phyloP scores from a whole-genome alignment of 2,888 invertebrate genomes.

The Xanthorhoe spadicearia region DNA sequence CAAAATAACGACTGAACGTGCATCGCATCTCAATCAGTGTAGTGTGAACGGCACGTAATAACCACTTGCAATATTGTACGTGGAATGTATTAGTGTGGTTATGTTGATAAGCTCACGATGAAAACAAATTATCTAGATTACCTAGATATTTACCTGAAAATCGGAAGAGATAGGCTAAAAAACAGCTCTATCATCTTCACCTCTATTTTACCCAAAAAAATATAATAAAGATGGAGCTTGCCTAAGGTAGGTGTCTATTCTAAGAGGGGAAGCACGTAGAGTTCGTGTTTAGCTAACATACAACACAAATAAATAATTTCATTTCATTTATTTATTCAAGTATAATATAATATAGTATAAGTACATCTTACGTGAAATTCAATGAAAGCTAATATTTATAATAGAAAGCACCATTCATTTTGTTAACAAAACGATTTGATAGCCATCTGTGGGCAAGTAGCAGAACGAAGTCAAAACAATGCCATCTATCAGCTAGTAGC shows the following conservation, averaged over 20 bases:
- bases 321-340: no score
- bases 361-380: no score
- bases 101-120: not conserved
- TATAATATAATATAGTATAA: no score
- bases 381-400: not conserved
- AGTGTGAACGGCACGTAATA: constrained; percentile 30
- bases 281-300: no score
- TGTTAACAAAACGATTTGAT: not conserved
- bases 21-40: constrained; percentile 18
- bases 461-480: not conserved
- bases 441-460: constrained; percentile 18
- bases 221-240: no score
- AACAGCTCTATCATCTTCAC: no score
- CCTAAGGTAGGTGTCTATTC: no score
- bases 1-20: constrained; percentile 17
- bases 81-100: constrained; percentile 11
- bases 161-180: no score
- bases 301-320: no score
- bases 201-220: no score
- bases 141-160: no score
- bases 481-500: constrained; percentile 26
- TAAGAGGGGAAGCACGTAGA: no score
- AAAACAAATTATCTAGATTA: not conserved
- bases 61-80: constrained; percentile 16
- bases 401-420: not conserved